Base-by-base conservation (phyloP, 1,140 invertebrate genomes). In the Vanessa tameamea region DNA sequence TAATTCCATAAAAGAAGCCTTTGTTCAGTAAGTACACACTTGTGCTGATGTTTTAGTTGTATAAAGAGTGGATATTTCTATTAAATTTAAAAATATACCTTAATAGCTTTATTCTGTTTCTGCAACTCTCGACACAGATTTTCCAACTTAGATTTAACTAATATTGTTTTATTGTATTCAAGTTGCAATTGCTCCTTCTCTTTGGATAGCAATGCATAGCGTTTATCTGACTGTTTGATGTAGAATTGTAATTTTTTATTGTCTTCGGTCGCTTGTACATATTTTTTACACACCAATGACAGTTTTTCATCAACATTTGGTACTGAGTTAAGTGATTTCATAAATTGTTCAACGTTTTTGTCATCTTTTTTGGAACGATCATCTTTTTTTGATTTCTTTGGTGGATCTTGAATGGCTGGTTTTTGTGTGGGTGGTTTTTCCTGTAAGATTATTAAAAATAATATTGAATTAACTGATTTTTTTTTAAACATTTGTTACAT, bases 81-180 rank as follows among this genome's bases (percentile, higher is more conserved):
- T 26, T 59, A 59, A 26, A 59, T 9, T 26, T 9, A 16, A 57
- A 13, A 20, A 65, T 51, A 69, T 80, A 92, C 96, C 94, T 98
- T 98, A 13, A 98, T 96, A 48, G 95, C 94, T 91, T 98, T 98
- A 85, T 98, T 98, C 83, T 98, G 97, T 84, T 96, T 96, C 88
- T 98, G 98, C 55, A 98, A 93, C 87, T 98, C 98, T 26, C 98
- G 91, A 88, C 98, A 98, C 5, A 98, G 93, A 86, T 95, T 97
- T 88, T 98, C 97, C 63, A 99, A 92, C 84, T 97, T 96, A 64
- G 96, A 96, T 73, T 94, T 95, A 43, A 97, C 95, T 47, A 98
- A 93, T 55, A 98, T 94, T 64, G 96, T 95, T 89, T 97, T 98
- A 76, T 96, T 97, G 75, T 96, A 95, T 82, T 98, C 97, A 47